phyloP scores from a whole-genome alignment of 2,888 invertebrate genomes.

The Eupeodes latifasciatus region DNA sequence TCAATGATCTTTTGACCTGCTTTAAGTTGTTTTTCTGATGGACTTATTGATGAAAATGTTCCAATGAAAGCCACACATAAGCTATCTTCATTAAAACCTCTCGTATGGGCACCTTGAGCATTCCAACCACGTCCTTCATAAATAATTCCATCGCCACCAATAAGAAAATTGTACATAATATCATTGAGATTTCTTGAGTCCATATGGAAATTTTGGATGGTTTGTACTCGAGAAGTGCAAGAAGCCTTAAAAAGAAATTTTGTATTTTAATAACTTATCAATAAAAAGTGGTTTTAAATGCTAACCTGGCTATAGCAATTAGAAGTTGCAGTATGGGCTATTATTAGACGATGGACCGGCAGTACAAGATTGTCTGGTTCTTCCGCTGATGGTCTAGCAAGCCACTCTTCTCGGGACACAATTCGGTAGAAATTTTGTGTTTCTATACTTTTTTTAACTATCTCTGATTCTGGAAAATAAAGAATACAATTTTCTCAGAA shows the following conservation, averaged over 20 bases:
- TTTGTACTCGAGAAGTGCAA: not conserved
- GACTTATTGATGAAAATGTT: slow-evolving; percentile 86
- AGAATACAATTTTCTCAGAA: too few species aligned
- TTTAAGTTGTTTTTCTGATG: slow-evolving; percentile 85
- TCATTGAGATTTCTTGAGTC: slow-evolving; percentile 87
- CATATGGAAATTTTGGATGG: slow-evolving; percentile 88
- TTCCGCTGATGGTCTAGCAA: slow-evolving; percentile 86
- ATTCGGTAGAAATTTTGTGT: slow-evolving; percentile 77
- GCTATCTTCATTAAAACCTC: slow-evolving; percentile 87
- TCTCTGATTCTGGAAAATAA: too few species aligned
- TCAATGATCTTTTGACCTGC: slow-evolving; percentile 87
- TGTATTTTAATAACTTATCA: not conserved
- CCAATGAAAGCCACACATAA: slow-evolving; percentile 91
- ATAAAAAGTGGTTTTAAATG: too few species aligned
- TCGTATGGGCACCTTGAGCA: slow-evolving; percentile 88
- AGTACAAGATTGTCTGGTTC: slow-evolving; percentile 83
- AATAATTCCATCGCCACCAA: slow-evolving; percentile 90
- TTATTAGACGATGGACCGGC: slow-evolving; percentile 86
- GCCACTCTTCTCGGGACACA: slow-evolving; percentile 87
- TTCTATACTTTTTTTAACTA: not conserved
- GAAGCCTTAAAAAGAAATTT: not conserved
- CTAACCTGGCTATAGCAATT: slow-evolving; percentile 85
- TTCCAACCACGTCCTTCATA: slow-evolving; percentile 92
- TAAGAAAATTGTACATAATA: slow-evolving; percentile 90
- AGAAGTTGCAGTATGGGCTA: slow-evolving; percentile 88